Percentiles rank a stretch among this genome's conserved stretches.
phyloP scores from a whole-genome alignment of 1,140 invertebrate species.

The Drosophila orena region DNA sequence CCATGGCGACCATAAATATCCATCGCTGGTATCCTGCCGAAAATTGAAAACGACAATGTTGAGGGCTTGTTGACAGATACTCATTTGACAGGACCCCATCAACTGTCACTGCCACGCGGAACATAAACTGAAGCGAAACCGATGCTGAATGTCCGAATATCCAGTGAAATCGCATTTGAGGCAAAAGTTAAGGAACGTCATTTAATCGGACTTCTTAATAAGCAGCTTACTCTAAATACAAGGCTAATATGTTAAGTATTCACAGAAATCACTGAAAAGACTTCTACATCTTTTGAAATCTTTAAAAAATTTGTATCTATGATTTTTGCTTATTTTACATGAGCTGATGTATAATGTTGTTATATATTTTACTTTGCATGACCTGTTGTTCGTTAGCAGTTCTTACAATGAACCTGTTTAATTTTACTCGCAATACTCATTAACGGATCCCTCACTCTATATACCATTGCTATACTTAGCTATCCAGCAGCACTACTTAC shows the following conservation, averaged over 20 bases:
- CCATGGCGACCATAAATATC: conserved; percentile 35
- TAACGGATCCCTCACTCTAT: too few relatives aligned
- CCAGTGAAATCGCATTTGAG: background rate
- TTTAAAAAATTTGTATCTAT: too few relatives aligned
- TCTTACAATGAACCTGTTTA: background rate
- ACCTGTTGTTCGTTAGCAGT: too few relatives aligned
- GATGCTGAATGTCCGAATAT: conserved; percentile 25
- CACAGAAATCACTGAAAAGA: too few relatives aligned
- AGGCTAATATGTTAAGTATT: too few relatives aligned
- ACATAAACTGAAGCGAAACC: conserved; percentile 36
- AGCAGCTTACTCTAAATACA: background rate
- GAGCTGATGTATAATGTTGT: background rate
- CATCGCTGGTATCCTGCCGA: conserved; percentile 55
- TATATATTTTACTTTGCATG: background rate
- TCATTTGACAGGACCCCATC: conserved; percentile 72
- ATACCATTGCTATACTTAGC: background rate
- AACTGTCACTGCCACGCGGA: conserved; percentile 53
- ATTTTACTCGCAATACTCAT: too few relatives aligned
- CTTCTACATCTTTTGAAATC: too few relatives aligned
- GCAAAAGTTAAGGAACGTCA: too few relatives aligned
- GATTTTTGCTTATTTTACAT: background rate
- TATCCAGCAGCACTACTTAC: background rate
- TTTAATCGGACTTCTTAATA: background rate
- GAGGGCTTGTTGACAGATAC: conserved; percentile 72
- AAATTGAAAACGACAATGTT: conserved; percentile 76